Evolutionary conservation across 1,140 invertebrate genomes (phyloP).

Genomic region (Zaprionus inermis): DNA sequence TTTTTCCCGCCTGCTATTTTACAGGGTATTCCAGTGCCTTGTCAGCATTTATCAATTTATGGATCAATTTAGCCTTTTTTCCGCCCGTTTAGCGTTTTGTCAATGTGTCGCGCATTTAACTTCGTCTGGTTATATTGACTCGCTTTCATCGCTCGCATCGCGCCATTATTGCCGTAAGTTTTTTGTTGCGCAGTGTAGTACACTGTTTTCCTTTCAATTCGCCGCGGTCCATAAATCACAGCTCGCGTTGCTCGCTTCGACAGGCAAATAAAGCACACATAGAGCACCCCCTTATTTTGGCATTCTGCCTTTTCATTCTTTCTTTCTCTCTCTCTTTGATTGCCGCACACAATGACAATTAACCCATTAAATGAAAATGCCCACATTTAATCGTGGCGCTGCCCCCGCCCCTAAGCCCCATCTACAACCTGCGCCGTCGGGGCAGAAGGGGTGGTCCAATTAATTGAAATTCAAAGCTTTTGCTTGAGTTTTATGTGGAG

Average conservation of each 20-base stretch:
- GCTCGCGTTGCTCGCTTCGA: constrained; percentile 23
- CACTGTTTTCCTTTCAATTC: constrained; percentile 38
- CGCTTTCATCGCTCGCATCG: background rate
- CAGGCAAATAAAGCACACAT: constrained; percentile 57
- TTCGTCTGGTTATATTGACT: constrained; percentile 1
- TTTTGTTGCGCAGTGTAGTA: constrained; percentile 16
- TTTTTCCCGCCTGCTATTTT: background rate
- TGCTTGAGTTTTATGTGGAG: constrained; percentile 63
- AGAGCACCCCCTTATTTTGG: constrained; percentile 27
- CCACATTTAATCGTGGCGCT: constrained; percentile 65
- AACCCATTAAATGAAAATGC: constrained; percentile 79
- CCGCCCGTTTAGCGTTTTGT: constrained; percentile 71
- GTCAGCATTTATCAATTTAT: constrained; percentile 23
- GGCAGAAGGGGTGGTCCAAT: constrained; percentile 45
- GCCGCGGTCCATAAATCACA: constrained; percentile 63
- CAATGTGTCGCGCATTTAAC: constrained; percentile 49
- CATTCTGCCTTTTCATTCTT: constrained; percentile 43
- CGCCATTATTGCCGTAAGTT: constrained; percentile 1
- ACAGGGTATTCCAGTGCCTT: constrained; percentile 22
- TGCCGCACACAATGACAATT: constrained; percentile 78
- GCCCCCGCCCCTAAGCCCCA: background rate
- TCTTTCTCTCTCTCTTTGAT: constrained; percentile 39
- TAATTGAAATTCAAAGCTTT: constrained; percentile 80
- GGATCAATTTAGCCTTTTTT: constrained; percentile 55
- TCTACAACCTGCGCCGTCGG: background rate